A percentile compares a stretch with the other conserved stretches of the same genome.
Evolutionary conservation across 2,797 vertebrate genomes (phyloP).

Genomic region (Craterocephalus amniculus): DNA sequence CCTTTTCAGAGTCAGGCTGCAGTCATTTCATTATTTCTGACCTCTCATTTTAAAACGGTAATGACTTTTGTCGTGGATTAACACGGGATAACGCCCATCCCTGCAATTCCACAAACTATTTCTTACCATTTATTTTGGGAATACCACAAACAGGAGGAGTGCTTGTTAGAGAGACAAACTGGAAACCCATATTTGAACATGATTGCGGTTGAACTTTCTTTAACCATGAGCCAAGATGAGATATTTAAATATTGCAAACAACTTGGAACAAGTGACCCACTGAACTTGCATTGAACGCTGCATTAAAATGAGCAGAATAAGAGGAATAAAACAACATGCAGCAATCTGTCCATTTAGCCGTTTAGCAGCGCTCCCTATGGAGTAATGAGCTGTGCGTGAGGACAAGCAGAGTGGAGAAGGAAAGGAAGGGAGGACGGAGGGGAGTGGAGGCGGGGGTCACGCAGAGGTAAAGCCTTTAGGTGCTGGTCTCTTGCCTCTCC

Average conservation of each 20-base stretch:
- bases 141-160: not conserved
- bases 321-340: slow-evolving; percentile 16
- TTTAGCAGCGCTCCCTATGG: slow-evolving; percentile 32
- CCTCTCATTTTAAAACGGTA: too few species aligned
- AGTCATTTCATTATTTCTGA: too few species aligned
- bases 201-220: not conserved
- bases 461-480: slow-evolving; percentile 76
- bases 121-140: slow-evolving; percentile 21
- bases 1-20: too few species aligned
- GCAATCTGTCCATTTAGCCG: slow-evolving; percentile 31
- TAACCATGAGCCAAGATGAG: slow-evolving; percentile 25
- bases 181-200: too few species aligned
- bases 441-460: slow-evolving; percentile 68
- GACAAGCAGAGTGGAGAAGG: slow-evolving; percentile 15
- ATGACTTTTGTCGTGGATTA: too few species aligned
- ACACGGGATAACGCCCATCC: too few species aligned
- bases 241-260: slow-evolving; percentile 29
- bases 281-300: slow-evolving; percentile 41
- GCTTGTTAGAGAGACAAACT: slow-evolving; percentile 22
- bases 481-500: slow-evolving; percentile 47
- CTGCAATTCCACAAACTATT: too few species aligned
- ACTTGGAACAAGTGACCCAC: slow-evolving; percentile 50
- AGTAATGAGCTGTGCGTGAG: slow-evolving; percentile 64
- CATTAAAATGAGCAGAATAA: slow-evolving; percentile 41
- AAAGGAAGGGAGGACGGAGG: slow-evolving; percentile 17